Conservation (phyloP, 2,797 vertebrate genomes). For the Rhynchonycteris naso region DNA sequence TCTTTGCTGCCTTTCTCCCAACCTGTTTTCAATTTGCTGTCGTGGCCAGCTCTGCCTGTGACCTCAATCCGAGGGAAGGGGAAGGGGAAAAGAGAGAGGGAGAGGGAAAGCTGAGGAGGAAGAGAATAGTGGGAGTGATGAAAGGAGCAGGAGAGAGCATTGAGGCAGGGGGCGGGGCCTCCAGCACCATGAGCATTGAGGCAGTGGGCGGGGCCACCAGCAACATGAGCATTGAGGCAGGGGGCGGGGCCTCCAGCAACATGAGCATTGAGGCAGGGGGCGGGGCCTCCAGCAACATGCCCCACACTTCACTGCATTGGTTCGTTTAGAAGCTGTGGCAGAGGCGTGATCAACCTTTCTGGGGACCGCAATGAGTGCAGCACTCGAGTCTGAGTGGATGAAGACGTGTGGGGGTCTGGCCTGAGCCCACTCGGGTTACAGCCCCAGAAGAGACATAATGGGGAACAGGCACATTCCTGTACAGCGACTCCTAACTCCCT, state of each 20-base stretch:
- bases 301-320: slow-evolving; percentile 78
- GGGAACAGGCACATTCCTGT: slow-evolving; percentile 87
- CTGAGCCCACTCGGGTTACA: slow-evolving; percentile 86
- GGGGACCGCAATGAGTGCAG: slow-evolving; percentile 83
- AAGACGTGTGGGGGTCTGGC: slow-evolving; percentile 84
- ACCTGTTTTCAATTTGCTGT: slow-evolving; percentile 87
- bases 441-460: slow-evolving; percentile 87
- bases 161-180: slow-evolving; percentile 40
- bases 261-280: neutral
- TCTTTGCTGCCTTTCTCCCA: slow-evolving; percentile 79
- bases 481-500: slow-evolving; percentile 83
- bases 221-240: neutral
- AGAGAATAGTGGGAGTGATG: slow-evolving; percentile 52
- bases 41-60: slow-evolving; percentile 83
- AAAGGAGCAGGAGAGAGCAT: neutral
- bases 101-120: neutral
- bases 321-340: slow-evolving; percentile 82
- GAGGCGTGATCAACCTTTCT: slow-evolving; percentile 82
- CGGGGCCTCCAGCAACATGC: slow-evolving; percentile 59
- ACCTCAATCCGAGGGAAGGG: slow-evolving; percentile 82
- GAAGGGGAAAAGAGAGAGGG: neutral
- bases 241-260: slow-evolving; percentile 53
- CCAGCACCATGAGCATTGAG: neutral
- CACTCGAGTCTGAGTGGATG: slow-evolving; percentile 82
- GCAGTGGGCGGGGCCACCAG: slow-evolving; percentile 40